Base-by-base conservation (phyloP, 2,797 vertebrate genomes). In the Neosilurus mollespiculum region DNA sequence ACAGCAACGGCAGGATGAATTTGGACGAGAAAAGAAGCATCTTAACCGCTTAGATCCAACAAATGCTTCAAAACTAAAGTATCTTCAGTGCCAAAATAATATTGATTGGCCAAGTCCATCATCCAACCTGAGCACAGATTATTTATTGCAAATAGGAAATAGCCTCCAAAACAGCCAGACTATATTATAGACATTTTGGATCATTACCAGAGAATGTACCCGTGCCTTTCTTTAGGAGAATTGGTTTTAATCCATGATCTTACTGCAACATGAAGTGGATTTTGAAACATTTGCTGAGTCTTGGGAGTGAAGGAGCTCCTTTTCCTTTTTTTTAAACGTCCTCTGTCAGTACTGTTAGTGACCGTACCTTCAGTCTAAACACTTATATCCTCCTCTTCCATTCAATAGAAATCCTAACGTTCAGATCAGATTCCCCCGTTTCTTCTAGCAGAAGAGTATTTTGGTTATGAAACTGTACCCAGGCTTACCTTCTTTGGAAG, bases 71-170 rank as follows among this genome's bases (percentile, higher is more conserved):
- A 51, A 73, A 54, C 15, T 59, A 20, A 53, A 75, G 15, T 71
- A 61, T 61, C 37, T 71, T 78, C 24, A 54, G 65, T 43, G 34
- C 76, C 34, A 59, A 69, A 61, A 69, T 37, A 12, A 26, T 77
- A 24, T 67, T 67, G 62, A 58, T 26, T 43, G 43, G 22, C 30
- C 22, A 77, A 67, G 72, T 76, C 81, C 37, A 49, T 82, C 81
- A 77, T 34, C 30, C 51, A 34, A 56, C 61, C 81, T 37, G 53
- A 77, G 67, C 51, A 65, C 72, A 66, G 73, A 78, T 22, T 61
- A 22, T 22, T 73, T 24, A 22, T 77, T 78, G 69, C 34, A 69
- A 37, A 43, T 77, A 69, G 30, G 49, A 66, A 24, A 43, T 6
- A 34, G 20, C 22, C 54, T 43, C 6, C 53, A 22, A 69, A 78